Evolutionary conservation across 2,888 invertebrate species (phyloP).

Genomic region (Pseudeuparius sepicola): DNA sequence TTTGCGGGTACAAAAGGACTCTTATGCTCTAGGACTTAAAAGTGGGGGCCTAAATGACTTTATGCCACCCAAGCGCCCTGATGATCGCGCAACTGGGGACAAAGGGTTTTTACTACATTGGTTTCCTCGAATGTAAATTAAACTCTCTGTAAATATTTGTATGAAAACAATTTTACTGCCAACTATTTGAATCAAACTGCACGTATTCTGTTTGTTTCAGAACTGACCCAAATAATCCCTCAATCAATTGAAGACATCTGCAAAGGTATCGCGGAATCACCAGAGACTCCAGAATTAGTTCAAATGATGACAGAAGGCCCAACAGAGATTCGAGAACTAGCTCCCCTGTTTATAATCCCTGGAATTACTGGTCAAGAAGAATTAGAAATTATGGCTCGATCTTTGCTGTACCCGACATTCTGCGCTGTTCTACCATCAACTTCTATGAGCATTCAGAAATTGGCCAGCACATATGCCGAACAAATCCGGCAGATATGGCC

Average conservation of each 20-base stretch:
- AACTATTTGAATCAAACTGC: too few species aligned
- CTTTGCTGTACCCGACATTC: constrained; percentile 36
- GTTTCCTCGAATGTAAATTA: too few species aligned
- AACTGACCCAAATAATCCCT: constrained; percentile 33
- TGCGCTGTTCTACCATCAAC: constrained; percentile 33
- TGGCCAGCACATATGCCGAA: constrained; percentile 40
- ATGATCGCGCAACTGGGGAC: too few species aligned
- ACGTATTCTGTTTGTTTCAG: too few species aligned
- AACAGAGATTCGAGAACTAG: constrained; percentile 33
- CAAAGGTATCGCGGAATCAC: constrained; percentile 25
- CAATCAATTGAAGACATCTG: constrained; percentile 28
- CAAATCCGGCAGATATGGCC: constrained; percentile 49
- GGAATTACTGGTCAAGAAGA: constrained; percentile 33
- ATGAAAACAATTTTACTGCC: too few species aligned
- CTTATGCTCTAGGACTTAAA: too few species aligned
- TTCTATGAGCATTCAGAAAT: constrained; percentile 26
- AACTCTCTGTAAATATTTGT: too few species aligned
- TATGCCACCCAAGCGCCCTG: too few species aligned
- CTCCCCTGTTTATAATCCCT: constrained; percentile 38
- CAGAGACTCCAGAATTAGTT: constrained; percentile 30
- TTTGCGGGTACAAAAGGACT: too few species aligned
- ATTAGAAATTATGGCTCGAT: constrained; percentile 29
- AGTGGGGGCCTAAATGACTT: too few species aligned
- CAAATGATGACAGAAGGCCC: constrained; percentile 36
- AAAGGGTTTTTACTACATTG: too few species aligned